phyloP scores from a whole-genome alignment of 2,888 invertebrate genomes.

The Mellilla xanthometata region DNA sequence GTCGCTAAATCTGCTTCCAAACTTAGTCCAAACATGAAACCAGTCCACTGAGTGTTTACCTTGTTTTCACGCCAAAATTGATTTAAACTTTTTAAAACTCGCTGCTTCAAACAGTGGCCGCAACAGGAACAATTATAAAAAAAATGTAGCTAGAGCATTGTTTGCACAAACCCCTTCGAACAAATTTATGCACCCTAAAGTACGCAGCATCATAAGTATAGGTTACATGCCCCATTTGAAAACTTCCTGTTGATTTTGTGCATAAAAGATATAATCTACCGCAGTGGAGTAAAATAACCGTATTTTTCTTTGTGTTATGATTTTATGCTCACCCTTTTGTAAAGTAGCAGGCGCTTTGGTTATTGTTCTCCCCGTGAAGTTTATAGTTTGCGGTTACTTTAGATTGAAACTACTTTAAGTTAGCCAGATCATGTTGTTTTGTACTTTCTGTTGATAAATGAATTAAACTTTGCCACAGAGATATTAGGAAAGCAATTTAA shows the following conservation, averaged over 20 bases:
- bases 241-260: slow-evolving; percentile 81
- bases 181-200: slow-evolving; percentile 78
- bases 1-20: slow-evolving; percentile 57
- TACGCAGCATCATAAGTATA: slow-evolving; percentile 75
- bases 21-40: slow-evolving; percentile 47
- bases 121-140: slow-evolving; percentile 56
- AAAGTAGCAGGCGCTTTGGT: slow-evolving; percentile 47
- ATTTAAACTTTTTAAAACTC: slow-evolving; percentile 60
- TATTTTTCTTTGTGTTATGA: slow-evolving; percentile 78
- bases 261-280: slow-evolving; percentile 82
- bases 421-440: too few species aligned
- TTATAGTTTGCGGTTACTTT: slow-evolving; percentile 52
- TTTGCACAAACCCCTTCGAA: slow-evolving; percentile 69
- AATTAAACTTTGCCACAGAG: too few species aligned
- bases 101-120: slow-evolving; percentile 14
- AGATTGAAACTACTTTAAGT: slow-evolving; percentile 24
- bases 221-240: slow-evolving; percentile 82
- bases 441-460: too few species aligned
- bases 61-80: slow-evolving; percentile 53
- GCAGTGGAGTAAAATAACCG: slow-evolving; percentile 80
- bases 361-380: slow-evolving; percentile 48
- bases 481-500: too few species aligned
- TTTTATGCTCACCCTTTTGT: slow-evolving; percentile 62
- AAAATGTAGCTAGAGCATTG: slow-evolving; percentile 49
- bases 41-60: slow-evolving; percentile 54